phyloP scores from a whole-genome alignment of 2,113 vertebrate species.

The Scolopax mira region DNA sequence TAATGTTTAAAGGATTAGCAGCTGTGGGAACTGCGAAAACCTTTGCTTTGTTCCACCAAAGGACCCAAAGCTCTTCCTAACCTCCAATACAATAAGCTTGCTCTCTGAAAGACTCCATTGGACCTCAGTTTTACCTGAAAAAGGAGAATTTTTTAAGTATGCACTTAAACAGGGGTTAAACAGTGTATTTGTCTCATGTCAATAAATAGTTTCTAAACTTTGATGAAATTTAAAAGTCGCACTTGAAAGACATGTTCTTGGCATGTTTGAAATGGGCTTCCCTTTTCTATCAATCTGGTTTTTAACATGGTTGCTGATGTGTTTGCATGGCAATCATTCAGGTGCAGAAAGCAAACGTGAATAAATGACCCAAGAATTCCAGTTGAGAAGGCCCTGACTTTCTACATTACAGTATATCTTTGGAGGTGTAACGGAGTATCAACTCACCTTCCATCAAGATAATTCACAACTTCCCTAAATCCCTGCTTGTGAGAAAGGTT shows the following conservation, averaged over 20 bases:
- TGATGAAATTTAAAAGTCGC: background rate
- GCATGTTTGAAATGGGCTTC: background rate
- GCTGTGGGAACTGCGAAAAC: background rate
- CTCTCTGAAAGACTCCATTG: background rate
- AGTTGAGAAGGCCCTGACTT: background rate
- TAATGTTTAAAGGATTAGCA: constrained; percentile 30
- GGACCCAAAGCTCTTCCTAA: background rate
- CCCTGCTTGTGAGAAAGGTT: background rate
- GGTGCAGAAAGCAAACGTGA: background rate
- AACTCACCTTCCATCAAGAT: background rate
- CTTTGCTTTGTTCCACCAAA: constrained; percentile 13
- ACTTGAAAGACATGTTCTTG: background rate
- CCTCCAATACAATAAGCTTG: background rate
- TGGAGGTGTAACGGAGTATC: background rate
- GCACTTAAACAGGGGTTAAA: background rate
- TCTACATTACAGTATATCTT: background rate
- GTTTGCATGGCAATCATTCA: background rate
- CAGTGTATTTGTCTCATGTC: background rate
- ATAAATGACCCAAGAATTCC: background rate
- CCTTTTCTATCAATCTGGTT: background rate
- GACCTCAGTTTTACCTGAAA: background rate
- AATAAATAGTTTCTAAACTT: background rate
- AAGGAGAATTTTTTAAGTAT: background rate
- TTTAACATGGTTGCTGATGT: background rate
- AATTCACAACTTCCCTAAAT: background rate